Evolutionary conservation across 2,113 vertebrate species (phyloP).

Genomic region (Malurus cyaneus): DNA sequence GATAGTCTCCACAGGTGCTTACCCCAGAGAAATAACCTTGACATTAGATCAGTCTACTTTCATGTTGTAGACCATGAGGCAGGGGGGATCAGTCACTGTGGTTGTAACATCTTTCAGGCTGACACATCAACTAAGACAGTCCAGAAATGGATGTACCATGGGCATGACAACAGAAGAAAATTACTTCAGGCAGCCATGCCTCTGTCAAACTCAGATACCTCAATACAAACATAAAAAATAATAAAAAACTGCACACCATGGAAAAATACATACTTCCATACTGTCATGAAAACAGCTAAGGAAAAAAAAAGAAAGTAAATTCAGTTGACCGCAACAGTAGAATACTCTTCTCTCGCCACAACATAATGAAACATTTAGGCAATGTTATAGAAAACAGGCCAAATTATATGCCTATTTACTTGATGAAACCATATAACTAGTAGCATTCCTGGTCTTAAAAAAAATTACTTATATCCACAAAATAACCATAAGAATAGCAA

Average conservation of each 20-base stretch:
- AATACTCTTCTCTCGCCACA: not conserved
- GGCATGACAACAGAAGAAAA: not conserved
- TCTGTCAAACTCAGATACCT: not conserved
- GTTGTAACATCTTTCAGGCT: not conserved
- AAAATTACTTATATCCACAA: not conserved
- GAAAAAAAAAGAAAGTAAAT: not conserved
- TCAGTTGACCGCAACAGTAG: not conserved
- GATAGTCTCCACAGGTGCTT: not conserved
- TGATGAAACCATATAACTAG: not conserved
- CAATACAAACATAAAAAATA: not conserved
- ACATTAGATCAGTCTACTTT: not conserved
- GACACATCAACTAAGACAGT: not conserved
- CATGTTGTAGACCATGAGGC: not conserved
- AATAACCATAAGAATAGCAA: not conserved
- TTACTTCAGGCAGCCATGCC: not conserved
- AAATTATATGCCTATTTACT: not conserved
- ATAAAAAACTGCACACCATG: not conserved
- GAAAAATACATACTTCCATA: not conserved
- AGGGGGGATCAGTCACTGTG: not conserved
- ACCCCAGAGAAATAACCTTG: not conserved
- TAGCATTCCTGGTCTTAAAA: not conserved
- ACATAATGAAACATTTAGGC: not conserved
- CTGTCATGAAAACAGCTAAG: not conserved
- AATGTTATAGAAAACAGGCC: not conserved
- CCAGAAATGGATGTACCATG: not conserved